phyloP scores from a whole-genome alignment of 2,888 invertebrate genomes.

The Barypeithes pellucidus region DNA sequence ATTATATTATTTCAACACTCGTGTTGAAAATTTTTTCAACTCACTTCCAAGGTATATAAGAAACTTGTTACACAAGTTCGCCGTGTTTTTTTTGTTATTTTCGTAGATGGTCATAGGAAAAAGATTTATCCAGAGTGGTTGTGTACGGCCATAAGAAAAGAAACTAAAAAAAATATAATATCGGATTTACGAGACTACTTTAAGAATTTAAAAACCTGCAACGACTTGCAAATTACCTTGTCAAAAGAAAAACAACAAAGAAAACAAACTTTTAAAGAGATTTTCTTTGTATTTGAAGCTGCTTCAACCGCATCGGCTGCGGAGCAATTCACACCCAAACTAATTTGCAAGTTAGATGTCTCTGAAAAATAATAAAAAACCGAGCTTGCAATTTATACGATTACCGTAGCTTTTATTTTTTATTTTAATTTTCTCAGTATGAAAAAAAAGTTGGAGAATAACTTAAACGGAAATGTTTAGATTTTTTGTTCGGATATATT shows the following conservation, averaged over 20 bases:
- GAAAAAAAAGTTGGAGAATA: background rate
- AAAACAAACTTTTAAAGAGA: conserved; percentile 5
- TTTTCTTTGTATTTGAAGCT: conserved; percentile 6
- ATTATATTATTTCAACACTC: too few species aligned
- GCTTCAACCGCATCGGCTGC: background rate
- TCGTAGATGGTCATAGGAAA: too few species aligned
- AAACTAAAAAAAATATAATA: too few species aligned
- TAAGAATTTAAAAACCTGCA: background rate
- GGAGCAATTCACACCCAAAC: background rate
- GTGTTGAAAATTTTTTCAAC: too few species aligned
- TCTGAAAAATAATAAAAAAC: conserved; percentile 16
- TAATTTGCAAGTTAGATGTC: conserved; percentile 16
- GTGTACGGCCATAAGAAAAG: too few species aligned
- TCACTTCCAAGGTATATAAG: too few species aligned
- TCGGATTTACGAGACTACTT: background rate
- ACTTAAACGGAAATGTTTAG: too few species aligned
- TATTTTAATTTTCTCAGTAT: background rate
- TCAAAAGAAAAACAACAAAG: conserved; percentile 3
- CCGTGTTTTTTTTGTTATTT: too few species aligned
- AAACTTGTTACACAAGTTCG: too few species aligned
- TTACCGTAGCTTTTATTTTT: conserved; percentile 3
- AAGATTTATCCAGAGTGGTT: too few species aligned
- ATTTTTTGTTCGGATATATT: too few species aligned
- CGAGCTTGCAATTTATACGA: conserved; percentile 2
- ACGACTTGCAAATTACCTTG: conserved; percentile 1